A percentile compares a stretch with the other conserved stretches of the same genome.
Evolutionary conservation across 53 echinoderm and acorn worm genomes (phyloP).

Genomic region (Paelopatides confundens): DNA sequence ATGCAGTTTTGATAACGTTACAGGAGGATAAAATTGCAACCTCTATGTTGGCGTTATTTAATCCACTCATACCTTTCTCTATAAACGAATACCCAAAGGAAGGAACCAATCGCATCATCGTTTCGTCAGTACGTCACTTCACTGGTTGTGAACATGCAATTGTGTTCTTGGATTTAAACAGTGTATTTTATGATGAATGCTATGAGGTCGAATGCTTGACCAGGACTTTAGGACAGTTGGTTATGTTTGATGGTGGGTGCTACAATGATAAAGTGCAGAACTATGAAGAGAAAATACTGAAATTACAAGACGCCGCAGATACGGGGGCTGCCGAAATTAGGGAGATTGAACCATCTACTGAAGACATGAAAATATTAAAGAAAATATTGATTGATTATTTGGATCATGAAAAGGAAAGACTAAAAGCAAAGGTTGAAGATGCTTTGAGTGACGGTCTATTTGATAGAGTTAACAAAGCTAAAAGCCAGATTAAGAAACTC

Average conservation of each 20-base stretch:
- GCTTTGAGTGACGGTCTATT: neutral
- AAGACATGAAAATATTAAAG: neutral
- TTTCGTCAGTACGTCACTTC: slow-evolving; percentile 2
- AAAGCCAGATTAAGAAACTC: neutral
- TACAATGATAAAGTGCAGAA: neutral
- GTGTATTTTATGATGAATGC: neutral
- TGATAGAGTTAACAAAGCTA: neutral
- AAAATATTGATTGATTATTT: neutral
- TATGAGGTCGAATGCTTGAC: neutral
- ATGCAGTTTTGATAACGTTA: slow-evolving; percentile 10
- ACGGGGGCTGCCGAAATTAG: neutral
- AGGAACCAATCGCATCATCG: neutral
- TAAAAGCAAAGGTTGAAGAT: neutral
- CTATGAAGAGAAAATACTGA: neutral
- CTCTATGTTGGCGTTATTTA: neutral
- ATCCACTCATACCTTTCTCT: neutral
- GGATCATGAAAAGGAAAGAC: neutral
- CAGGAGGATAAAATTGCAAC: neutral
- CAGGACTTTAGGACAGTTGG: neutral
- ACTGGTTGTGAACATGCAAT: slow-evolving; percentile 4
- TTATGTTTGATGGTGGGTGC: slow-evolving; percentile 1
- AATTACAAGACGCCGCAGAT: neutral
- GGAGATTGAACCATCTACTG: neutral
- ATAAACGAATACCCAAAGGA: neutral
- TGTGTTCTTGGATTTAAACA: slow-evolving; percentile 10